Conservation (phyloP, 2,113 vertebrate genomes). For the Sebastes schlegelii region DNA sequence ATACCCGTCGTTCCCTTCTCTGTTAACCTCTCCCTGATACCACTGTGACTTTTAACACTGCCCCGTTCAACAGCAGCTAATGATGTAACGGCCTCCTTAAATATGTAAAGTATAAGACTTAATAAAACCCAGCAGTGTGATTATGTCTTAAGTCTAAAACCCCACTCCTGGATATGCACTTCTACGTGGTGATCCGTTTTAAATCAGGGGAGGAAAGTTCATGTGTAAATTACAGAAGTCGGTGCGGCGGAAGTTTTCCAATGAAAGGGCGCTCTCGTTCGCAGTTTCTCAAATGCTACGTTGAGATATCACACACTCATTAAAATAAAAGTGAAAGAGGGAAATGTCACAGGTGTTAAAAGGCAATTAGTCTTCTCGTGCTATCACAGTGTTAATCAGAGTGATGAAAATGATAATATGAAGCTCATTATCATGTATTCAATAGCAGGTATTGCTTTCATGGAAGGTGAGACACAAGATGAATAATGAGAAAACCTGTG, state of each 20-base stretch:
- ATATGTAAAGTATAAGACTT: slow-evolving; percentile 85
- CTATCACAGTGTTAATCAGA: slow-evolving; percentile 76
- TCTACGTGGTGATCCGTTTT: slow-evolving; percentile 79
- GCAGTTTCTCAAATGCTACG: slow-evolving; percentile 61
- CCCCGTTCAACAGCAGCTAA: slow-evolving; percentile 76
- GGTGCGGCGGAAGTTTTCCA: slow-evolving; percentile 65
- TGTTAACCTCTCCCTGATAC: slow-evolving; percentile 76
- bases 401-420: slow-evolving; percentile 70
- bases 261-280: slow-evolving; percentile 46
- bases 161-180: slow-evolving; percentile 70
- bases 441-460: slow-evolving; percentile 70
- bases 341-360: slow-evolving; percentile 82
- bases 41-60: slow-evolving; percentile 75
- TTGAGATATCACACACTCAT: slow-evolving; percentile 64
- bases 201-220: slow-evolving; percentile 79
- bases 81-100: slow-evolving; percentile 83
- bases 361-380: slow-evolving; percentile 79
- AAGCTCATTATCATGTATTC: slow-evolving; percentile 71
- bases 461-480: slow-evolving; percentile 63
- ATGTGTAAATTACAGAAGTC: slow-evolving; percentile 70
- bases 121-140: slow-evolving; percentile 76
- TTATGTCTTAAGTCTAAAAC: slow-evolving; percentile 77
- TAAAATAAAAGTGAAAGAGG: slow-evolving; percentile 66
- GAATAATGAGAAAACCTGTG: slow-evolving; percentile 62
- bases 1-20: slow-evolving; percentile 47